Conservation (phyloP, 2,888 invertebrate species). For the Polylopha cassiicola region DNA sequence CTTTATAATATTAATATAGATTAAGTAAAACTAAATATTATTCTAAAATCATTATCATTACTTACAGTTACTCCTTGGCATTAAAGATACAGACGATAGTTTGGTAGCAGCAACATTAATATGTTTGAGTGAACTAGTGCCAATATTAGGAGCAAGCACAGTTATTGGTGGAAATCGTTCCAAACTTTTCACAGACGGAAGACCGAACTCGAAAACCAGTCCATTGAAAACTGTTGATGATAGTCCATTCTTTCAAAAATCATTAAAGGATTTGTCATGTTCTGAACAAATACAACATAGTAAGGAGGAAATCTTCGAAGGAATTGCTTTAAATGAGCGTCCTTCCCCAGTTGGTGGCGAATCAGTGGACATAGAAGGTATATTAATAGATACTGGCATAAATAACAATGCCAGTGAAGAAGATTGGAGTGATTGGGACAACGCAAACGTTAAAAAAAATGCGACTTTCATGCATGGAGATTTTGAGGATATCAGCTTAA, state of each 20-base stretch:
- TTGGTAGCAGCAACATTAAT: slow-evolving; percentile 89
- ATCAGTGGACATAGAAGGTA: slow-evolving; percentile 70
- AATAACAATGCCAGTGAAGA: slow-evolving; percentile 79
- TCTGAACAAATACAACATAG: slow-evolving; percentile 49
- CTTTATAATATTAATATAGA: too few relatives aligned
- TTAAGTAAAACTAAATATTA: too few relatives aligned
- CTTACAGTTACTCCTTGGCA: slow-evolving; percentile 86
- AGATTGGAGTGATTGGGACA: slow-evolving; percentile 91
- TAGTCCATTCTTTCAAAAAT: slow-evolving; percentile 34
- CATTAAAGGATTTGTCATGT: slow-evolving; percentile 52
- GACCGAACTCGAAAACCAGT: slow-evolving; percentile 78
- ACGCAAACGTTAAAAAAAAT: slow-evolving; percentile 39
- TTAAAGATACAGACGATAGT: slow-evolving; percentile 90
- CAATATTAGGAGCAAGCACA: slow-evolving; percentile 88
- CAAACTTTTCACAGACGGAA: slow-evolving; percentile 90
- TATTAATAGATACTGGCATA: slow-evolving; percentile 53
- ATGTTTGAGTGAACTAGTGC: slow-evolving; percentile 89
- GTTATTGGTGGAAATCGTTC: slow-evolving; percentile 90
- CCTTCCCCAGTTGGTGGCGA: slow-evolving; percentile 91
- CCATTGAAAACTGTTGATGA: slow-evolving; percentile 25
- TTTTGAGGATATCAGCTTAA: slow-evolving; percentile 3
- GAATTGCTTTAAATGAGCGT: slow-evolving; percentile 80
- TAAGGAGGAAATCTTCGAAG: slow-evolving; percentile 46
- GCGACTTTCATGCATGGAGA: slow-evolving; percentile 14
- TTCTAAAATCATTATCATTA: slow-evolving; percentile 14